Base-by-base conservation (phyloP, 2,888 invertebrate species). In the Synergus laeviventris region DNA sequence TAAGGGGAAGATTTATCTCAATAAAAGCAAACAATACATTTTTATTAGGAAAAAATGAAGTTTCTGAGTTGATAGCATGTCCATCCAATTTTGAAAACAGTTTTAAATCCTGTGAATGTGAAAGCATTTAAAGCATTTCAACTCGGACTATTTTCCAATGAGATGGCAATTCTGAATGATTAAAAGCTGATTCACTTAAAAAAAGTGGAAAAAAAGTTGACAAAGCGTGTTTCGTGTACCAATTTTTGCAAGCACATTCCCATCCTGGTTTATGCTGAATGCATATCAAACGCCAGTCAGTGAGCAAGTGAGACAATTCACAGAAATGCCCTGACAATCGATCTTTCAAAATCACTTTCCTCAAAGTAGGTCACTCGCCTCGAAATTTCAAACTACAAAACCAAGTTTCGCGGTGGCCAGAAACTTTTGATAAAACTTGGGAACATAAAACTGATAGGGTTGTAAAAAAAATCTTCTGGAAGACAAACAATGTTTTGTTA, bases 171-270 rank as follows among this genome's bases (percentile, higher is more conserved):
- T 56, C 49, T 14, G n/a, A 60, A 36, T 66, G 74, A 42, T 38
- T 16, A 59, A 74, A 56, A 74, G 60, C 74, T 62, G 18, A 45
- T 56, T 70, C 16, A n/a, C 54, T 62, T 9, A 54, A 36, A 54
- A 61, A 54, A 62, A 76, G 60, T 31, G 31, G 45, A 74, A 76
- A 79, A 78, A 74, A 62, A 73, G 54, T 75, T 66, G 80, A 80
- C 74, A 76, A 81, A 80, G 81, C 81, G 81, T 81, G 79, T 81
- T 76, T 73, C 45, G 66, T 76, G 76, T 76, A 76, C 59, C 38
- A 61, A 77, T 9, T 76, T 49, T 78, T 76, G 75, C 78, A 79
- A 81, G 79, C 80, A 75, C 78, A 81, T 81, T 81, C 79, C 66
- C 75, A 79, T 62, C 70, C 75, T 75, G 18, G 38, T 62, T 64